Percentiles rank a stretch among this genome's conserved stretches.
phyloP scores from a whole-genome alignment of 2,888 invertebrate species.

The Lasioglossum villosulum region DNA sequence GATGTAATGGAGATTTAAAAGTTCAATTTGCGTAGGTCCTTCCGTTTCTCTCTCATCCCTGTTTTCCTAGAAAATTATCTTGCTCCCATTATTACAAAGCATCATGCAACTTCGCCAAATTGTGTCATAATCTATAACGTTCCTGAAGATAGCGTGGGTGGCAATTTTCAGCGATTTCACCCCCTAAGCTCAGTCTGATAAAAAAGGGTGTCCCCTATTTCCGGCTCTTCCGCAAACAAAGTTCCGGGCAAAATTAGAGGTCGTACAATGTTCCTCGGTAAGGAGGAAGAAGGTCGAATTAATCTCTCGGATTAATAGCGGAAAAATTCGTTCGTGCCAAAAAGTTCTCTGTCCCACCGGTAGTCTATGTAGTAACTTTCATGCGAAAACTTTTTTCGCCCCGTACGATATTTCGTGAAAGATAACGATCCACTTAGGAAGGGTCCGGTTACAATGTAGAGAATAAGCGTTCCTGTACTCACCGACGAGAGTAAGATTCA shows the following conservation, averaged over 20 bases:
- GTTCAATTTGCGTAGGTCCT: neutral
- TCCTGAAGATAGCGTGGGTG: neutral
- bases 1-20: neutral
- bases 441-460: neutral
- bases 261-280: neutral
- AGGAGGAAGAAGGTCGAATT: neutral
- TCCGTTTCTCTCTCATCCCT: neutral
- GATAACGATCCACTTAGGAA: neutral
- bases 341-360: neutral
- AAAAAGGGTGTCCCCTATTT: neutral
- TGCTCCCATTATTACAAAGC: neutral
- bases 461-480: slow-evolving; percentile 82
- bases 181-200: neutral
- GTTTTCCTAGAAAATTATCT: neutral
- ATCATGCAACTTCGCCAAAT: neutral
- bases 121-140: neutral
- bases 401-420: neutral
- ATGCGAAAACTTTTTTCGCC: neutral
- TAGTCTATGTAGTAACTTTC: neutral
- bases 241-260: neutral
- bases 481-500: slow-evolving; percentile 96
- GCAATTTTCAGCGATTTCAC: neutral
- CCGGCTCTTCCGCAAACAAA: neutral
- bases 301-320: slow-evolving; percentile 1
- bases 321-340: neutral